Evolutionary conservation across 2,888 invertebrate genomes (phyloP).

Genomic region (Epistrophe eligans): DNA sequence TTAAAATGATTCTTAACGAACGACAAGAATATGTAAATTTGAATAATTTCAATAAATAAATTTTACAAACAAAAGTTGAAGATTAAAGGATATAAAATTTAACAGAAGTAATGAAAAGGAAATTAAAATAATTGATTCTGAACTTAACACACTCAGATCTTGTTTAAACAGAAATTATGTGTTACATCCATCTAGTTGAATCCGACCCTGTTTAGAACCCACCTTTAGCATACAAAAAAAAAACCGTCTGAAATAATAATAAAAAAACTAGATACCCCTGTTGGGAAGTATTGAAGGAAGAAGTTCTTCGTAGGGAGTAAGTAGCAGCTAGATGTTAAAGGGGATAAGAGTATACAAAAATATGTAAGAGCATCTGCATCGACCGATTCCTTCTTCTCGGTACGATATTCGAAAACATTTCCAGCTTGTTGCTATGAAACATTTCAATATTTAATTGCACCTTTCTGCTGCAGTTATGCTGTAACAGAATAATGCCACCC

Average conservation of each 20-base stretch:
- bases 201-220: background rate
- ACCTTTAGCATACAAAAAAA: background rate
- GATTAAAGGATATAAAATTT: no score
- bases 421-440: conserved; percentile 21
- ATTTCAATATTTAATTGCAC: background rate
- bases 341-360: background rate
- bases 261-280: background rate
- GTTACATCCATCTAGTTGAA: background rate
- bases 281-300: background rate
- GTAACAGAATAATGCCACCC: background rate
- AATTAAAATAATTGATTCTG: no score
- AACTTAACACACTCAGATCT: no score
- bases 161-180: no score
- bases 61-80: no score
- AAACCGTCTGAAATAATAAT: background rate
- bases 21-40: no score
- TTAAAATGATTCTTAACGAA: no score
- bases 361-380: background rate
- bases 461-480: background rate
- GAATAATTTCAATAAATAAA: no score
- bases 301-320: background rate
- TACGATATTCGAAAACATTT: conserved; percentile 36
- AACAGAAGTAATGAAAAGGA: no score
- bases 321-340: background rate
- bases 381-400: background rate